Conservation (phyloP, 2,797 vertebrate species). For the Hemibagrus guttatus region DNA sequence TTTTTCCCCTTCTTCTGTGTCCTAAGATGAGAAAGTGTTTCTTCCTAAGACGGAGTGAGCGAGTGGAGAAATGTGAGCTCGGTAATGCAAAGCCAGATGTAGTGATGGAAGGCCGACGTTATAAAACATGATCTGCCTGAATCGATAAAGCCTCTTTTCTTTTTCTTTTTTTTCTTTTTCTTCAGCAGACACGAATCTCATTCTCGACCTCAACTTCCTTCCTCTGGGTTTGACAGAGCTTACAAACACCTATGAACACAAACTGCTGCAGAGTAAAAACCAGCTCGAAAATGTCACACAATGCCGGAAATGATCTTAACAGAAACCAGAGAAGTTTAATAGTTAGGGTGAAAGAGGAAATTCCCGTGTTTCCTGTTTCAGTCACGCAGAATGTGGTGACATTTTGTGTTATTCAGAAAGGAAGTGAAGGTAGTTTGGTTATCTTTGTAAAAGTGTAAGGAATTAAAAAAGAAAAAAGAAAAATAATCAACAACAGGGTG, state of each 20-base stretch:
- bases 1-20: conserved; percentile 20
- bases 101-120: conserved; percentile 39
- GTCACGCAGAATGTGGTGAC: not conserved
- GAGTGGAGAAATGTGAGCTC: conserved; percentile 16
- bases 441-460: too few relatives aligned
- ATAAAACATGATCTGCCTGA: conserved; percentile 46
- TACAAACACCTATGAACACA: not conserved
- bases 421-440: not conserved
- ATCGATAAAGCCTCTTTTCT: conserved; percentile 38
- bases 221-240: conserved; percentile 4
- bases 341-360: not conserved
- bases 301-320: not conserved
- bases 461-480: not conserved
- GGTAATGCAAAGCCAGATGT: conserved; percentile 49
- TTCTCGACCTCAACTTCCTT: conserved; percentile 17
- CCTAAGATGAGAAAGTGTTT: conserved; percentile 4
- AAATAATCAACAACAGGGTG: not conserved
- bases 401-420: not conserved
- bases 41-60: conserved; percentile 16
- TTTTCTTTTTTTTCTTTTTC: conserved; percentile 27
- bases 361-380: not conserved
- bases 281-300: not conserved
- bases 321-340: conserved; percentile 6
- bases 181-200: conserved; percentile 8
- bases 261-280: not conserved